These are phyloP conservation scores for Miichthys miiuy DNA, from an alignment of 2,797 vertebrate species.

Conservation along the genomic window DNA sequence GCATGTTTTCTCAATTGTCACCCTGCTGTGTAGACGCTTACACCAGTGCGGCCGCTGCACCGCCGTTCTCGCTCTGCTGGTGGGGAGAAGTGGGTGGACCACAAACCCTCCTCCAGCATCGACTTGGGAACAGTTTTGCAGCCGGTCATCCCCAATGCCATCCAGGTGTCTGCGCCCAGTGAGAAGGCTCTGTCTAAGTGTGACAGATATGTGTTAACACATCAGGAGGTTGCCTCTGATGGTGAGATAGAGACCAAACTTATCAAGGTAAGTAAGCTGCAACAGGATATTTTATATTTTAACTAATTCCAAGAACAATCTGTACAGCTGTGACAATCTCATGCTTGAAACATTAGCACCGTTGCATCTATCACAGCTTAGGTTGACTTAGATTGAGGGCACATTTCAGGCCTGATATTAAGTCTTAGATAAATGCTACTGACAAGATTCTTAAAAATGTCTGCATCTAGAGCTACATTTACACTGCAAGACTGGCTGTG, in stretches of 20 bases:
- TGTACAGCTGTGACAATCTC: no score
- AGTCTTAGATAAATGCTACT: no score
- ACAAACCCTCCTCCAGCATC: constrained; percentile 90
- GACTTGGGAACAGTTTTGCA: constrained; percentile 94
- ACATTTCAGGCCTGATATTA: no score
- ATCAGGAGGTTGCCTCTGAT: constrained; percentile 96
- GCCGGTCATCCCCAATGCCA: constrained; percentile 91
- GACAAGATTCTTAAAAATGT: no score
- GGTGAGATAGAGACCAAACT: constrained; percentile 96
- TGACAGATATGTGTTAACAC: constrained; percentile 96
- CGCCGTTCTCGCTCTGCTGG: constrained; percentile 92
- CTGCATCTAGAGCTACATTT: no score
- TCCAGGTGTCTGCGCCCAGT: constrained; percentile 90
- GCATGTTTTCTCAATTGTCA: neutral
- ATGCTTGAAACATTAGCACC: no score
- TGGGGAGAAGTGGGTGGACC: constrained; percentile 95
- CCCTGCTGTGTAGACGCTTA: constrained; percentile 78
- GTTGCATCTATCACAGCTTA: no score
- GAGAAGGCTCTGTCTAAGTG: constrained; percentile 95
- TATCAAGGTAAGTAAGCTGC: constrained; percentile 88
- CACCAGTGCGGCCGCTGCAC: constrained; percentile 85
- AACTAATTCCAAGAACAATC: no score
- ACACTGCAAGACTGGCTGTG: no score
- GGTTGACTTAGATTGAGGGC: no score
- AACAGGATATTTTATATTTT: no score